Evolutionary conservation across 2,113 vertebrate genomes (phyloP).

Genomic region (Nibea coibor): DNA sequence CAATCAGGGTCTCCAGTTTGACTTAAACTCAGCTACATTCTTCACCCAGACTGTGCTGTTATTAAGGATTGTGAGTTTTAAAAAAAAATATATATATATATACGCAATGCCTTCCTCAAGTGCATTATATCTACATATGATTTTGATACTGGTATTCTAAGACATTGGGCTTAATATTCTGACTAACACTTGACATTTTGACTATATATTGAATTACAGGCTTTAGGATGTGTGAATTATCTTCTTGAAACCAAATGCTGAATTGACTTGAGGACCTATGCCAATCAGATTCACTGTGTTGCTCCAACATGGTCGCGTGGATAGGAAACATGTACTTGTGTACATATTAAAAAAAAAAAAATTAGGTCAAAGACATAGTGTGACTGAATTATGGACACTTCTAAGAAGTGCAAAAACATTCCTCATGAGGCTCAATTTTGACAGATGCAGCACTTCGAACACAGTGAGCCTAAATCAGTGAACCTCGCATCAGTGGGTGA

Average conservation of each 20-base stretch:
- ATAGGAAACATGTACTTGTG: conserved; percentile 71
- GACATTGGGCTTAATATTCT: conserved; percentile 75
- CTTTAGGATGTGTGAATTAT: conserved; percentile 68
- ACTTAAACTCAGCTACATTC: conserved; percentile 60
- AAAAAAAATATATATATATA: conserved; percentile 48
- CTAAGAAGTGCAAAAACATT: conserved; percentile 81
- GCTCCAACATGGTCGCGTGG: conserved; percentile 57
- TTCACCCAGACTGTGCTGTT: conserved; percentile 71
- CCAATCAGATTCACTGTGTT: conserved; percentile 77
- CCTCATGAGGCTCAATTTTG: conserved; percentile 66
- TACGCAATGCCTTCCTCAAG: conserved; percentile 79
- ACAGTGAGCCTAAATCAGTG: conserved; percentile 37
- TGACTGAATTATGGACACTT: conserved; percentile 68
- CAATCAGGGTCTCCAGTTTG: conserved; percentile 73
- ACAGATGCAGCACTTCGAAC: conserved; percentile 61
- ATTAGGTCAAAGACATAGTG: conserved; percentile 47
- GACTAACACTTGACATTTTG: conserved; percentile 78
- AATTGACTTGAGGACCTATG: conserved; percentile 76
- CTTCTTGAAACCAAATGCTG: conserved; percentile 77
- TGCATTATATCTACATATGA: conserved; percentile 78
- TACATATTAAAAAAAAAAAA: conserved; percentile 56
- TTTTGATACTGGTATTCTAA: conserved; percentile 73
- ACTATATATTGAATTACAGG: conserved; percentile 62
- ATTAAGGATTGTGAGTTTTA: conserved; percentile 71
- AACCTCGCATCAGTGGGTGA: conserved; percentile 36